Evolutionary conservation across 2,888 invertebrate species (phyloP), one percentile per base, ranked within the genome.

Genomic region (Chrysotoxum bicinctum): DNA sequence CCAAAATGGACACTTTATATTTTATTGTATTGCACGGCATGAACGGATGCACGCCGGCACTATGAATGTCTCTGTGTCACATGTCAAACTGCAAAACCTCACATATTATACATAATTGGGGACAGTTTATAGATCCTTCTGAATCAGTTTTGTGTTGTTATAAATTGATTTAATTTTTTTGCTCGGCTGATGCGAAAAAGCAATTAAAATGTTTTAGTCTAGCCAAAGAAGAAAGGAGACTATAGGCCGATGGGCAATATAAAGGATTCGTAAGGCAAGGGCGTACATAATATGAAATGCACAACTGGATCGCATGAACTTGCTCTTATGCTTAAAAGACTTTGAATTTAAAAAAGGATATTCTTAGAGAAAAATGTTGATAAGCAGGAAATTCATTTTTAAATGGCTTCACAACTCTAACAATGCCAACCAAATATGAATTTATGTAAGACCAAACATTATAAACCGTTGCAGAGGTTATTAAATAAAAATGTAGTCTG

Each of bases 121-220:
- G 48, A 60, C 16, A 26, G 40, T 50, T 48, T 50, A 23, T 50
- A 23, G 45, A 48, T 7, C 23, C 6, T 2, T 12, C 7, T 48
- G 3, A 45, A 45, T 50, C 60, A 6, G 7, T 62, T 62, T n/a
- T 16, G 32, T n/a, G 7, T 50, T 45, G 32, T 1, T 45, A 37
- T 45, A 56, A 75, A 75, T 66, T 75, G 45, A 56, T 75, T 75
- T 26, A 56, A 37, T 32, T 64, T 54, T 64, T 35, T 40, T 50
- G 23, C 23, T n/a, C n/a, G n/a, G n/a, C 21, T 64, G 43, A 45
- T 10, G 30, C 12, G 35, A 35, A 74, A 75, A 75, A 56, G 66
- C 56, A 66, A 75, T 75, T 66, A 75, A 75, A 66, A 66, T 23
- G 0, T 26, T 50, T 50, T 7, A n/a, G 26, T 8, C 7, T 26